Conservation (phyloP, 2,113 vertebrate genomes). For the Sclerurus mexicanus region DNA sequence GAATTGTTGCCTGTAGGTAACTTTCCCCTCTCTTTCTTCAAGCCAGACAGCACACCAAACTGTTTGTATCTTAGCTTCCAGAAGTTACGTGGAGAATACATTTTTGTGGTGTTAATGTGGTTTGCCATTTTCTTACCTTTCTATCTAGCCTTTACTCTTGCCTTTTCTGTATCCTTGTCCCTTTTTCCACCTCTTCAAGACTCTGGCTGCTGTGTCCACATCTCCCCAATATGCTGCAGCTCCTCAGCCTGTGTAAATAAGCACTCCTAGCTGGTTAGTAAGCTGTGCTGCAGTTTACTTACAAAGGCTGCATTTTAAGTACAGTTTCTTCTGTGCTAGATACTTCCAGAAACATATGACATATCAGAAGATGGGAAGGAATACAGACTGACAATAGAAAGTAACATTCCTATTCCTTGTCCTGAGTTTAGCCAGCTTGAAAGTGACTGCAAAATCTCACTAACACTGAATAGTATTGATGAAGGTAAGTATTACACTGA, state of each 20-base stretch:
- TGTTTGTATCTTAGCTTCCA: background rate
- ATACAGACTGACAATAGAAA: slow-evolving; percentile 79
- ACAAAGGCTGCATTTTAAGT: background rate
- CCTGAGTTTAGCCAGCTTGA: slow-evolving; percentile 53
- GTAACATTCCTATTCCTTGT: slow-evolving; percentile 85
- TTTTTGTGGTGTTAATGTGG: background rate
- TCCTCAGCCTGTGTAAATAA: background rate
- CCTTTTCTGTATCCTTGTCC: background rate
- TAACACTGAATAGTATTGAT: slow-evolving; percentile 78
- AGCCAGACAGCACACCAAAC: background rate
- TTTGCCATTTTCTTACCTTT: background rate
- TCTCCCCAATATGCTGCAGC: background rate
- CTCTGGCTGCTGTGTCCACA: background rate
- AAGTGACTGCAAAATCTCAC: slow-evolving; percentile 77
- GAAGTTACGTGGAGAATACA: background rate
- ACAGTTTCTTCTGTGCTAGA: slow-evolving; percentile 61
- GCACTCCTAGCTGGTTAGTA: background rate
- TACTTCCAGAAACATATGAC: slow-evolving; percentile 74
- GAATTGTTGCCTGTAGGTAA: background rate
- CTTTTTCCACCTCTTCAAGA: background rate
- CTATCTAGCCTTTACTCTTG: background rate
- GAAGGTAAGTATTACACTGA: slow-evolving; percentile 68
- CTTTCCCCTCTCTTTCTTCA: background rate
- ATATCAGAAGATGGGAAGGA: slow-evolving; percentile 84
- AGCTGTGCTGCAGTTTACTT: background rate